Conservation (phyloP, 2,888 invertebrate species). For the Ceratothoa steindachneri region DNA sequence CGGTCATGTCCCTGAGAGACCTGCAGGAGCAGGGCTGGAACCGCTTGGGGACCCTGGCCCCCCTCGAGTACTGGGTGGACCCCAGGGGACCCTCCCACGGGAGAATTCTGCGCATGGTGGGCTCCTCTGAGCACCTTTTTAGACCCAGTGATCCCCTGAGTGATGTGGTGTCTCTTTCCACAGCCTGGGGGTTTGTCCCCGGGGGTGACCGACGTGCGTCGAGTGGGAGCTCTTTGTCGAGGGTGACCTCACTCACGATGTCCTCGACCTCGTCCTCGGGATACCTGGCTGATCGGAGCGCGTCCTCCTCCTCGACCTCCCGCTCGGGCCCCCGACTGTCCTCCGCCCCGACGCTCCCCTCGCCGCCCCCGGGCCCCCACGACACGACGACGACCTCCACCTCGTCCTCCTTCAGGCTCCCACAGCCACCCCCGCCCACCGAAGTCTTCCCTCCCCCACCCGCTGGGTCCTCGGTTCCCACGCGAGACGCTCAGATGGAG, state of each 20-base stretch:
- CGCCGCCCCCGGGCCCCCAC: no score
- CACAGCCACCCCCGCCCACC: not conserved
- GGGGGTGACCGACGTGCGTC: not conserved
- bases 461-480: no score
- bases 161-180: not conserved
- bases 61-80: not conserved
- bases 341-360: no score
- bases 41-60: not conserved
- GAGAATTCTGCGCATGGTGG: no score
- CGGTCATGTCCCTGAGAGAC: not conserved
- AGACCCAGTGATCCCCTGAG: not conserved
- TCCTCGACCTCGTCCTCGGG: not conserved
- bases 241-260: not conserved
- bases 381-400: no score
- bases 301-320: not conserved
- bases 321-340: no score
- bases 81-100: no score
- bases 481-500: no score
- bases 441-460: not conserved
- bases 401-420: no score
- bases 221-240: not conserved
- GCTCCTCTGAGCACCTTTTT: not conserved
- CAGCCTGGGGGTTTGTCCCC: not conserved
- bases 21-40: not conserved
- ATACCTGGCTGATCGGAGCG: constrained; percentile 1